Evolutionary conservation across 2,888 invertebrate genomes (phyloP), one percentile per base, ranked within the genome.

Genomic region (Phyllotreta striolata): DNA sequence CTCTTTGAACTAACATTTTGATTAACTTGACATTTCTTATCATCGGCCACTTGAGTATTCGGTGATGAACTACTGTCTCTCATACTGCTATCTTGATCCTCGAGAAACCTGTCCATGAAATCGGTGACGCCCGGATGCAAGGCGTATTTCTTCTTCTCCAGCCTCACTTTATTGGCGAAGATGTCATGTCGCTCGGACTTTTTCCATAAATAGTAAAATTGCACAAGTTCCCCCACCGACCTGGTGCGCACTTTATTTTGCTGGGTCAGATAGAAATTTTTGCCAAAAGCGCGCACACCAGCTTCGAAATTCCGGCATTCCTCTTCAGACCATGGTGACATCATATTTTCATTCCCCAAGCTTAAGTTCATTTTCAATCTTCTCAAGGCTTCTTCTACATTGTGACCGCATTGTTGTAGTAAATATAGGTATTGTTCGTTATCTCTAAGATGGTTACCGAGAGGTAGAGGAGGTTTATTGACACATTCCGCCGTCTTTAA

Each of bases 171-270:
- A 79, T 93, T 93, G 0, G 95, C 95, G 78, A 90, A 91, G 74
- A 90, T 90, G 83, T 98, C 98, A 81, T 98, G 96, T 14, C 98
- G 86, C 78, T 98, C 98, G 13, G 98, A 98, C 83, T 98, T 98
- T 83, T 99, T 99, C 99, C 99, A 99, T 62, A 97, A 86, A 76
- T 93, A 93, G 81, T 93, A 93, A 84, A 98, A 99, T 79, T 98
- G 96, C 9, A 98, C 97, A 66, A 99, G 84, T 82, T 99, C 99
- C 34, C 97, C 95, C 40, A 98, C 97, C 6, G 96, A 94, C 73
- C 98, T 86, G 59, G 97, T 96, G 73, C 94, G 87, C 12, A 61
- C 64, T 86, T 96, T 96, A 78, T 95, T 91, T 78, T 94, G 93
- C 76, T 95, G 93, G 76, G 98, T 98, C 69, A 92, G 85, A 80